Conservation (phyloP, 2,888 invertebrate species). For the Mythimna loreyi region DNA sequence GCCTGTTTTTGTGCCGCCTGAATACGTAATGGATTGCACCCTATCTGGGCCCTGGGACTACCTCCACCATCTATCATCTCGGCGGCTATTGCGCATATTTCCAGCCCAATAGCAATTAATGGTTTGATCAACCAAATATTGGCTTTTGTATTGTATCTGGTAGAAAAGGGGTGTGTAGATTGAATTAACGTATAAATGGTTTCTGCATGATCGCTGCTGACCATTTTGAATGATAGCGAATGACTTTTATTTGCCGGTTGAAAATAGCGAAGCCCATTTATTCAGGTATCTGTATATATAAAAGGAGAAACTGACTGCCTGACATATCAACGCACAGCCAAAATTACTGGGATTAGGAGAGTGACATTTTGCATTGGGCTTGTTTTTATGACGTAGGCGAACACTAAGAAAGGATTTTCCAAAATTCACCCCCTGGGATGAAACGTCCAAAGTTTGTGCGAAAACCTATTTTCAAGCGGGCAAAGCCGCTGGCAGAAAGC, state of each 20-base stretch:
- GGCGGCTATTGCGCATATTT: slow-evolving; percentile 20
- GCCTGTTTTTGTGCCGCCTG: slow-evolving; percentile 37
- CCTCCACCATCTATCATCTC: slow-evolving; percentile 52
- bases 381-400: no score
- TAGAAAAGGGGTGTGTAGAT: slow-evolving; percentile 1
- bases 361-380: no score
- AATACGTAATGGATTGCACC: slow-evolving; percentile 59
- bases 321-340: no score
- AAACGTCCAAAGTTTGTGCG: no score
- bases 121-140: slow-evolving; percentile 20
- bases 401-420: no score
- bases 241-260: slow-evolving; percentile 19
- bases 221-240: not conserved
- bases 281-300: no score
- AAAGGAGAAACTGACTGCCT: no score
- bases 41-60: slow-evolving; percentile 38
- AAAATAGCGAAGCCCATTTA: not conserved
- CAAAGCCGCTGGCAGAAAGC: no score
- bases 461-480: no score
- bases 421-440: no score
- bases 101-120: slow-evolving; percentile 33
- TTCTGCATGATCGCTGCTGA: not conserved
- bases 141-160: slow-evolving; percentile 3
- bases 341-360: no score
- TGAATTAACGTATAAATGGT: slow-evolving; percentile 16